phyloP scores from a whole-genome alignment of 2,113 vertebrate genomes.

The Clarias magur region DNA sequence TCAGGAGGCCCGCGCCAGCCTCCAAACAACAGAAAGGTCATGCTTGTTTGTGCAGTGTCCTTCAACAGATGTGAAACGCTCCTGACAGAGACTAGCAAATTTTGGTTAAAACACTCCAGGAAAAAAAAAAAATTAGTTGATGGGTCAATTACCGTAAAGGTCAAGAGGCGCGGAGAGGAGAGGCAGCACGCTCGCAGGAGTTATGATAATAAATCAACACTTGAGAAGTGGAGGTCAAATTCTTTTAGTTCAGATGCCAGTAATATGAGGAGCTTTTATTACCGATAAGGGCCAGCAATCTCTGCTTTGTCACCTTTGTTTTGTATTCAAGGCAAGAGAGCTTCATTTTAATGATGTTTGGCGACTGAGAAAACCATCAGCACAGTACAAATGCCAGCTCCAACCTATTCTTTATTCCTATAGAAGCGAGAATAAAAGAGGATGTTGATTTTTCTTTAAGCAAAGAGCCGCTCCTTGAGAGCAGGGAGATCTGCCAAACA shows the following conservation, averaged over 20 bases:
- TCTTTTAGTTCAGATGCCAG: conserved; percentile 61
- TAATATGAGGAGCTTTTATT: conserved; percentile 60
- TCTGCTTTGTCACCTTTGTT: conserved; percentile 47
- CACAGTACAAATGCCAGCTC: conserved; percentile 44
- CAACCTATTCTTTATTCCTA: conserved; percentile 52
- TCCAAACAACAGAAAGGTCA: conserved; percentile 75
- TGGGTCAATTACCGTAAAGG: conserved; percentile 82
- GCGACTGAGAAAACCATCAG: conserved; percentile 38
- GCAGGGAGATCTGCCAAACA: conserved; percentile 80
- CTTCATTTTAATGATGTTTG: conserved; percentile 54
- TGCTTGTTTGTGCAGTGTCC: conserved; percentile 76
- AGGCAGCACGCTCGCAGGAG: conserved; percentile 47
- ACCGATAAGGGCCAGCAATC: conserved; percentile 50
- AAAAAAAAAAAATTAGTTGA: conserved; percentile 76
- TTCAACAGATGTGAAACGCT: conserved; percentile 79
- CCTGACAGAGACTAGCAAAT: conserved; percentile 79
- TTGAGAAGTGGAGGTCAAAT: conserved; percentile 64
- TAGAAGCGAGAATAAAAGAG: conserved; percentile 31
- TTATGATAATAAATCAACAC: conserved; percentile 66
- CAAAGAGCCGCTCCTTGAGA: conserved; percentile 77
- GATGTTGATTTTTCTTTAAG: conserved; percentile 66
- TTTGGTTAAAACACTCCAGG: conserved; percentile 63
- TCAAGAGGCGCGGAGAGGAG: conserved; percentile 62
- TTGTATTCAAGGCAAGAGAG: conserved; percentile 46
- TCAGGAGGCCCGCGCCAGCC: conserved; percentile 63